Conservation (phyloP, 2,113 vertebrate species). For the Leptodactylus fuscus region DNA sequence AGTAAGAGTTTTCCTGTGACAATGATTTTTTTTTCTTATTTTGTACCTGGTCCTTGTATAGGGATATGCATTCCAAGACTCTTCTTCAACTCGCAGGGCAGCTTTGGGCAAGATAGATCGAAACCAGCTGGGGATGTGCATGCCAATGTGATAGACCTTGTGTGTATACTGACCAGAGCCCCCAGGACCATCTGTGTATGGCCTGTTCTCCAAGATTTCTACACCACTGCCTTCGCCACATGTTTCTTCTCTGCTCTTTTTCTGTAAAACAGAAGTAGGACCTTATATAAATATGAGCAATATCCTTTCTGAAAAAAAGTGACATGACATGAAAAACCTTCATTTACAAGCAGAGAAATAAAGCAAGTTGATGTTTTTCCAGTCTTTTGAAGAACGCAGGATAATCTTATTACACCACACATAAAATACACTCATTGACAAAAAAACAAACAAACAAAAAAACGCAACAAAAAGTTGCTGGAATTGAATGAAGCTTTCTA, state of each 20-base stretch:
- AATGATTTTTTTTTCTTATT: neutral
- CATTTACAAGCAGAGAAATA: too few species aligned
- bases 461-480: too few species aligned
- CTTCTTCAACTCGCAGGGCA: conserved; percentile 91
- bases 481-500: too few species aligned
- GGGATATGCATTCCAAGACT: conserved; percentile 96
- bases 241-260: conserved; percentile 94
- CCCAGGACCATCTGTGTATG: conserved; percentile 90
- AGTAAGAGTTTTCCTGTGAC: too few species aligned
- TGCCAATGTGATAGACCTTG: conserved; percentile 97
- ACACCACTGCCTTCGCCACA: conserved; percentile 93
- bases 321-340: neutral
- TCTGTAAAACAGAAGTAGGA: conserved; percentile 74
- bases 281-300: neutral
- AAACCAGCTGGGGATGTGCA: conserved; percentile 98
- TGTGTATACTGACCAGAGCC: conserved; percentile 93
- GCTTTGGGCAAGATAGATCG: conserved; percentile 95
- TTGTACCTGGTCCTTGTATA: conserved; percentile 92
- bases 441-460: too few species aligned
- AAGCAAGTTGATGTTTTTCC: too few species aligned
- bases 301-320: neutral
- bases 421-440: too few species aligned
- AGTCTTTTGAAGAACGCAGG: too few species aligned
- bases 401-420: too few species aligned
- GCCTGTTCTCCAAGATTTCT: conserved; percentile 94